Base-by-base conservation (phyloP, 2,888 invertebrate species). In the Eueremaeus valkanovi region DNA sequence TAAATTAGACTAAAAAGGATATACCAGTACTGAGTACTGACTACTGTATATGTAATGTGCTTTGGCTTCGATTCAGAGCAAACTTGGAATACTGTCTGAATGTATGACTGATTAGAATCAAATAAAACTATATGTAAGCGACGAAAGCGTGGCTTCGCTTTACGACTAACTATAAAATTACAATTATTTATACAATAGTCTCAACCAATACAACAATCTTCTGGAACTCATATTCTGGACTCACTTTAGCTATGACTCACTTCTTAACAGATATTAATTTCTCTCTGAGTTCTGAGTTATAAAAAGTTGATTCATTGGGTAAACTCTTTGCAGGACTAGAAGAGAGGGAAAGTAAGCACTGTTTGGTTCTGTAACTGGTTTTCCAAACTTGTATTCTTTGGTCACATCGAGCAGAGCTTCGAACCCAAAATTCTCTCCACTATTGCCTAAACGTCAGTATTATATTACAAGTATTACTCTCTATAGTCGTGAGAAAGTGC, bases 111-210 rank as follows among this genome's bases (percentile, higher is more conserved):
- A n/a, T n/a, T n/a, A n/a, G n/a, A n/a, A 68, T 68, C 40, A 68
- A 68, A 40, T 24, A 68, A 68, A 36, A n/a, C 40, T 5, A 40
- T 24, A 66, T 66, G n/a, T n/a, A n/a, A 66, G 5, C 9, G 21
- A 40, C 40, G 40, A 68, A 68, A 68, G 68, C 68, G 40, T 68
- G 68, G 68, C 40, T 40, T 68, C 68, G 18, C 36, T 68, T 68
- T 68, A 68, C 24, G 68, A 24, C 68, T 68, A 9, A 24, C 68
- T 68, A 68, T 68, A 68, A 68, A 68, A 68, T 68, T 68, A 40
- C 68, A 40, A 68, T 68, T 36, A 36, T 11, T n/a, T n/a, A n/a
- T 36, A 63, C 63, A 63, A 63, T 33, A 11, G 6, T 2, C 21
- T 40, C 16, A 18, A 33, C 31, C 33, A 63, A 16, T 21, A 66